Conservation (phyloP, 2,888 invertebrate species). For the Nebria brevicollis region DNA sequence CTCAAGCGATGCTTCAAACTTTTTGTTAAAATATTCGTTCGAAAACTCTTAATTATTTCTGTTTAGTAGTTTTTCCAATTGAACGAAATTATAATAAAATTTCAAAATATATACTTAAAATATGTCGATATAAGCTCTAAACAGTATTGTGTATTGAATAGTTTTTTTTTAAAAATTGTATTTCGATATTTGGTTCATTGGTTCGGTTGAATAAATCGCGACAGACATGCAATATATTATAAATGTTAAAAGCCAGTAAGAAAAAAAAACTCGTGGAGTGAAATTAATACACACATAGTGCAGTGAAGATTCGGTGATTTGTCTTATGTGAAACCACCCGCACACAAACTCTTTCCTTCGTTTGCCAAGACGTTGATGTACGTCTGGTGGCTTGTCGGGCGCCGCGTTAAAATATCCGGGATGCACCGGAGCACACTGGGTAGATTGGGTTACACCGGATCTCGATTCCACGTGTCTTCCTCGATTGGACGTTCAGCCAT, state of each 20-base stretch:
- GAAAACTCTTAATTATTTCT: too few species aligned
- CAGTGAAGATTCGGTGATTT: constrained; percentile 10
- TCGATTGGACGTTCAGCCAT: background rate
- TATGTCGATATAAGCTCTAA: too few species aligned
- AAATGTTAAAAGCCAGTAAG: background rate
- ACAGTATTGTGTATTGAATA: too few species aligned
- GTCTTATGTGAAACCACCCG: constrained; percentile 6
- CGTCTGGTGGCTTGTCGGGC: background rate
- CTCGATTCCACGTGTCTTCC: constrained; percentile 14
- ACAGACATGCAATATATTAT: background rate
- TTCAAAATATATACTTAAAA: too few species aligned
- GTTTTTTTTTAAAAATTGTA: too few species aligned
- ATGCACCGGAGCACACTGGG: constrained; percentile 13
- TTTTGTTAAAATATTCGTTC: too few species aligned
- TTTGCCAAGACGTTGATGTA: constrained; percentile 19
- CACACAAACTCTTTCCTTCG: background rate
- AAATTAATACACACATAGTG: constrained; percentile 19
- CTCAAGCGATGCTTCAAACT: background rate
- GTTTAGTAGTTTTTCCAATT: too few species aligned
- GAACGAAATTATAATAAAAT: too few species aligned
- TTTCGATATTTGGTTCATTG: too few species aligned
- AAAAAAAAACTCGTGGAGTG: background rate
- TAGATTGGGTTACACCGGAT: constrained; percentile 18
- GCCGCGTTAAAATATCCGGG: background rate
- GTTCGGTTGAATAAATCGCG: background rate